Evolutionary conservation across 2,888 invertebrate genomes (phyloP).

Genomic region (Micoletzkya japonica): DNA sequence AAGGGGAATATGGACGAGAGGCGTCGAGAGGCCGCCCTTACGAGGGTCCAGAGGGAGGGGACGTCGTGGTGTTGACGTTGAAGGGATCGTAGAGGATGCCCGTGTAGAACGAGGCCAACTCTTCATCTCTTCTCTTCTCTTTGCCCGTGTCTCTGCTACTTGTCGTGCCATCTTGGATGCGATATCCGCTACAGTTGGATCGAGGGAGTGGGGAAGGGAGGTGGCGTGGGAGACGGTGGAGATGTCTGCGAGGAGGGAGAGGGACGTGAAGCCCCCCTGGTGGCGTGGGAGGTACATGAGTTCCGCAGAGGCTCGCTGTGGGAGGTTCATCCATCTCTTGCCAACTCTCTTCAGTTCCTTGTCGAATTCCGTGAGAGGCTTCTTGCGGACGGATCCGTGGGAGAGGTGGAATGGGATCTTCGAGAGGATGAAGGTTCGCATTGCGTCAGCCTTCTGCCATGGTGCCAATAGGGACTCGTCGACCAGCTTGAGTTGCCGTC

Average conservation of each 20-base stretch:
- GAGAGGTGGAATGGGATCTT: constrained; percentile 25
- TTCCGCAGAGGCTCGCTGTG: background rate
- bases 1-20: background rate
- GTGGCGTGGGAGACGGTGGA: background rate
- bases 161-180: background rate
- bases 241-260: background rate
- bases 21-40: background rate
- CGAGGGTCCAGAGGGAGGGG: background rate
- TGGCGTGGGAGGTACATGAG: background rate
- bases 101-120: background rate
- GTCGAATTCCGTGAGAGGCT: background rate
- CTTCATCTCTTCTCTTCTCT: background rate
- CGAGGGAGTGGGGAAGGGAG: background rate
- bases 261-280: too few species aligned
- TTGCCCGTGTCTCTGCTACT: background rate
- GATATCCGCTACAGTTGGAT: background rate
- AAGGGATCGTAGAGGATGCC: background rate
- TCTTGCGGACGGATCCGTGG: constrained; percentile 18
- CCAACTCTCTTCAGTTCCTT: constrained; percentile 1
- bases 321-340: constrained; percentile 7
- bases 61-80: background rate
- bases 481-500: constrained; percentile 10
- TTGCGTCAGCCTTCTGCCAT: constrained; percentile 32
- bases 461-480: constrained; percentile 25
- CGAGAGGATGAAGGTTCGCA: constrained; percentile 28